Evolutionary conservation across 2,797 vertebrate species (phyloP).

Genomic region (Gila robusta): DNA sequence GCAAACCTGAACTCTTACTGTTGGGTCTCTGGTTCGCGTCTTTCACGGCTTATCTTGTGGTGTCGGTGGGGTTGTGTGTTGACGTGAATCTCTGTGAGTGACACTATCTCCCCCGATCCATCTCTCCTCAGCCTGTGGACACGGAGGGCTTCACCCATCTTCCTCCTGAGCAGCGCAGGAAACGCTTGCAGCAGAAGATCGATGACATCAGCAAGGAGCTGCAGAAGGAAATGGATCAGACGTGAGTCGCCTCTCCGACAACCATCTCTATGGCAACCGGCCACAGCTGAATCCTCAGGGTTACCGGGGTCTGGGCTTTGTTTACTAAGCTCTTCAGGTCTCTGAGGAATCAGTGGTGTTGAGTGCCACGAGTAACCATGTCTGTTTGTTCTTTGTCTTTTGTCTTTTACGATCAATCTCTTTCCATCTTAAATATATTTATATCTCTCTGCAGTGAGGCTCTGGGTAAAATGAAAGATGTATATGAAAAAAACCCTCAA

Average conservation of each 20-base stretch:
- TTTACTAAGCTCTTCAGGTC: constrained; percentile 68
- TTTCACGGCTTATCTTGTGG: constrained; percentile 20
- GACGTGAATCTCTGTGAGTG: constrained; percentile 28
- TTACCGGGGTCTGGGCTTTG: constrained; percentile 58
- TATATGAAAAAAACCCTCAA: constrained; percentile 92
- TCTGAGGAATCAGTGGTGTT: constrained; percentile 59
- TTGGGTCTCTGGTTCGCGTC: constrained; percentile 14
- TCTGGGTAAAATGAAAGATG: constrained; percentile 93
- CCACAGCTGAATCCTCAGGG: constrained; percentile 35
- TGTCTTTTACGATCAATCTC: constrained; percentile 36
- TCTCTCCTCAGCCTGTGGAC: constrained; percentile 78
- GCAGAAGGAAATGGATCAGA: constrained; percentile 92
- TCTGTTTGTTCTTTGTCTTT: constrained; percentile 50
- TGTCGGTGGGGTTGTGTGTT: constrained; percentile 2
- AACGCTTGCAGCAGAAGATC: constrained; percentile 87
- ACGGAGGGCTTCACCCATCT: constrained; percentile 88
- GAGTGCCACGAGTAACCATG: constrained; percentile 49
- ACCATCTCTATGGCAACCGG: constrained; percentile 55
- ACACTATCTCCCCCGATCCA: constrained; percentile 59
- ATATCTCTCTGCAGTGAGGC: constrained; percentile 80
- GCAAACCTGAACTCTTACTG: constrained; percentile 4
- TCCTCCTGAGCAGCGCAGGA: constrained; percentile 90
- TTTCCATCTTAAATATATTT: constrained; percentile 14
- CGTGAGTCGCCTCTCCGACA: constrained; percentile 76
- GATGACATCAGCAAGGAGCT: constrained; percentile 86